Evolutionary conservation across 2,113 vertebrate genomes (phyloP).

Genomic region (Ahaetulla prasina): DNA sequence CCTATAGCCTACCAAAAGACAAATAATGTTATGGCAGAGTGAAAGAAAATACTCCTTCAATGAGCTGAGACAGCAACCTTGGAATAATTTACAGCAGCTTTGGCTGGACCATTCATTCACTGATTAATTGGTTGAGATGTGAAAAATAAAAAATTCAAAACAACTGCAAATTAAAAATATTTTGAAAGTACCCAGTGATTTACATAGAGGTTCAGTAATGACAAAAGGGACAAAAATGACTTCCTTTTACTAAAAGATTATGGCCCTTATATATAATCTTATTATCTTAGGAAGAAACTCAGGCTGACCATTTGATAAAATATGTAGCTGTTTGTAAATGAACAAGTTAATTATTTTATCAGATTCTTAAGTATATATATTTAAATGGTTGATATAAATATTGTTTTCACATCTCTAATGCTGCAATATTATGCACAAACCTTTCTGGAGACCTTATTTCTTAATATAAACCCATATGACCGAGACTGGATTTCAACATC

Average conservation of each 20-base stretch:
- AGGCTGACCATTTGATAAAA: neutral
- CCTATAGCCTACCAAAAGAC: neutral
- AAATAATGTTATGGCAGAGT: neutral
- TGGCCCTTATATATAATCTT: neutral
- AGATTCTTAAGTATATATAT: neutral
- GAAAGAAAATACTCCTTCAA: neutral
- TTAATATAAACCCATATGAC: neutral
- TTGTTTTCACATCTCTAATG: neutral
- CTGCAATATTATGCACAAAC: neutral
- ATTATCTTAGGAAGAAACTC: neutral
- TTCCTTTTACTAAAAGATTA: neutral
- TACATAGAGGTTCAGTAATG: neutral
- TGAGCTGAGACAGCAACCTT: neutral
- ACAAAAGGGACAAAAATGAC: neutral
- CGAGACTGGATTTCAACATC: neutral
- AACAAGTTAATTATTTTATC: neutral
- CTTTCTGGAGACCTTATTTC: neutral
- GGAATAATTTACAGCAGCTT: neutral
- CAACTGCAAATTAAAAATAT: neutral
- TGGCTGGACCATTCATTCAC: fast-evolving
- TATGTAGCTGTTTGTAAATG: neutral
- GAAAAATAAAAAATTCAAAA: neutral
- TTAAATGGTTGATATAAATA: neutral
- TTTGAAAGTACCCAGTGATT: neutral
- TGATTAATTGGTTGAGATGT: neutral